Percentiles rank a stretch among this genome's conserved stretches.
These are phyloP conservation scores for Sabellastarte sp. DNA, from an alignment of 2,888 invertebrate genomes.

Conservation along the genomic window DNA sequence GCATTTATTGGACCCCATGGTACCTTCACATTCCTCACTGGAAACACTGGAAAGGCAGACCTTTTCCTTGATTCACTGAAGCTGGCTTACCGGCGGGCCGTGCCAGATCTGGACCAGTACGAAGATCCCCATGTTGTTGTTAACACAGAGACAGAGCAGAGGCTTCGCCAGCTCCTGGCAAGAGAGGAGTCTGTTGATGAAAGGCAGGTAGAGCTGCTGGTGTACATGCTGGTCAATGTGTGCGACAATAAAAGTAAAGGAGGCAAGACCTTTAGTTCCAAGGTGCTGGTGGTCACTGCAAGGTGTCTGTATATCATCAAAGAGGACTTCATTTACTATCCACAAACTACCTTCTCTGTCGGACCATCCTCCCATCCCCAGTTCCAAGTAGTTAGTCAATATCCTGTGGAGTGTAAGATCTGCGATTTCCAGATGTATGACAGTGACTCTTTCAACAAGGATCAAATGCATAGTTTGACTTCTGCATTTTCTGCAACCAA, in stretches of 20 bases:
- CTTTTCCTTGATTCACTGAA: slow-evolving; percentile 42
- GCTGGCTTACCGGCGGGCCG: slow-evolving; percentile 21
- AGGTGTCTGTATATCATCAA: slow-evolving; percentile 43
- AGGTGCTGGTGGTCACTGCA: slow-evolving; percentile 41
- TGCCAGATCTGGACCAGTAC: slow-evolving; percentile 23
- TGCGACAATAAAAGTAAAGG: slow-evolving; percentile 3
- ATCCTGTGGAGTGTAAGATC: slow-evolving; percentile 43
- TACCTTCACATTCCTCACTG: slow-evolving; percentile 43
- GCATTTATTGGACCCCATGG: slow-evolving; percentile 50
- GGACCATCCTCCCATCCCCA: slow-evolving; percentile 33
- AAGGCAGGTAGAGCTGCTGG: slow-evolving; percentile 12
- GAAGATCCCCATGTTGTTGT: slow-evolving; percentile 29
- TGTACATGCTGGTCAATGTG: slow-evolving; percentile 33
- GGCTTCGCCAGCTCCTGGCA: slow-evolving; percentile 18
- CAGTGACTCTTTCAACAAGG: slow-evolving; percentile 16
- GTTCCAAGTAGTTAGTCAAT: slow-evolving; percentile 43
- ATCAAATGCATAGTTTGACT: slow-evolving; percentile 8
- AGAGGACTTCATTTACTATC: slow-evolving; percentile 44
- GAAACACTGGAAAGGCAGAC: slow-evolving; percentile 39
- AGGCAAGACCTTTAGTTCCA: slow-evolving; percentile 9
- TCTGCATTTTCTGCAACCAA: slow-evolving; percentile 14
- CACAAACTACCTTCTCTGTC: slow-evolving; percentile 46
- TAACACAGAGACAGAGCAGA: slow-evolving; percentile 14
- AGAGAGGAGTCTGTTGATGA: slow-evolving; percentile 12
- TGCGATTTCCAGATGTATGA: slow-evolving; percentile 43